Evolutionary conservation across 2,797 vertebrate species (phyloP).

Genomic region (Rousettus madagascariensis): DNA sequence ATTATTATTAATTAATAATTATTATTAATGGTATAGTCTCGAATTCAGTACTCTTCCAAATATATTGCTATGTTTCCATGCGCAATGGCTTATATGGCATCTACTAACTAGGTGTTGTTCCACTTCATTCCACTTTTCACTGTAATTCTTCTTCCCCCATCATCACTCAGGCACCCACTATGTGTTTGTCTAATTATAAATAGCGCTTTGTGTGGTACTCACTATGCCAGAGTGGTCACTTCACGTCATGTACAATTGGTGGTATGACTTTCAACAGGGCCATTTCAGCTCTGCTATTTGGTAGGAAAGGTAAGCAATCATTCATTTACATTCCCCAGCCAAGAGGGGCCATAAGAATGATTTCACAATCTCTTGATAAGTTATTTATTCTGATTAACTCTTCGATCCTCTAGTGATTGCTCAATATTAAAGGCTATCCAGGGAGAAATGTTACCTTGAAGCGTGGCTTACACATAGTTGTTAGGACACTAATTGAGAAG

Average conservation of each 20-base stretch:
- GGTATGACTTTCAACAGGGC: not conserved
- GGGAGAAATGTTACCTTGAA: not conserved
- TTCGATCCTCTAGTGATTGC: not conserved
- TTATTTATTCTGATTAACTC: not conserved
- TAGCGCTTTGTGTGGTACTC: too few species aligned
- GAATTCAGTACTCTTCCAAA: not conserved
- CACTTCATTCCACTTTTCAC: not conserved
- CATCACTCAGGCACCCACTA: not conserved
- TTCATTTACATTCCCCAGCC: not conserved
- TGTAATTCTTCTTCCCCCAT: not conserved
- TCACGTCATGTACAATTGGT: rapidly evolving
- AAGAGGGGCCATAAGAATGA: not conserved
- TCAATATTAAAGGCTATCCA: not conserved
- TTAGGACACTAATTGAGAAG: not conserved
- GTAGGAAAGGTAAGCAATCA: not conserved
- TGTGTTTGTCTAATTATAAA: not conserved
- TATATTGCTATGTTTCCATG: rapidly evolving
- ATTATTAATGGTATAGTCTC: not conserved
- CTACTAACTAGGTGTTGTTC: not conserved
- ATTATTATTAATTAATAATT: not conserved
- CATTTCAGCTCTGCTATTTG: rapidly evolving
- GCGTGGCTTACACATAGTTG: not conserved
- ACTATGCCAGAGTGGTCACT: not conserved
- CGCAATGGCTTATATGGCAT: not conserved
- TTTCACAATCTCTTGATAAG: not conserved